phyloP scores from a whole-genome alignment of 2,888 invertebrate genomes.

The Lissonota sp. region DNA sequence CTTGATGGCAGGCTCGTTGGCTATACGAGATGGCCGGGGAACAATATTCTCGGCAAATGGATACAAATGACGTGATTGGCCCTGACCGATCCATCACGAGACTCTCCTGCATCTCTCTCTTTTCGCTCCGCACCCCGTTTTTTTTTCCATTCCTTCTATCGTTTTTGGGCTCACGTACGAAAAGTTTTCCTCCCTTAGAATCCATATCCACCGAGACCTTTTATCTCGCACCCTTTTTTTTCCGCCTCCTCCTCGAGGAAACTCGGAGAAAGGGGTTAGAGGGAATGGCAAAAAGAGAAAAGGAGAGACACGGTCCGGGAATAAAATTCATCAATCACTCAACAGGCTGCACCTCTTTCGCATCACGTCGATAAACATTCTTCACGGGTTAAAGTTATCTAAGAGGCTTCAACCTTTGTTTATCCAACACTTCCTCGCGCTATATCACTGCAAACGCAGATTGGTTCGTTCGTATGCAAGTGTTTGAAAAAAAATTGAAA shows the following conservation, averaged over 20 bases:
- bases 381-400: conserved; percentile 33
- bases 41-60: conserved; percentile 80
- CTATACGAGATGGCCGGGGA: conserved; percentile 63
- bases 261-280: conserved; percentile 6
- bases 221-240: conserved; percentile 15
- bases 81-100: conserved; percentile 76
- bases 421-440: conserved; percentile 33
- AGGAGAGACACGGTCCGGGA: conserved; percentile 56
- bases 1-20: conserved; percentile 63
- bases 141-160: conserved; percentile 10
- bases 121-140: conserved; percentile 49
- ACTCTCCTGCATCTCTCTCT: conserved; percentile 44
- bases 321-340: conserved; percentile 77
- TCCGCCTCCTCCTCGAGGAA: conserved; percentile 29
- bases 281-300: conserved; percentile 18
- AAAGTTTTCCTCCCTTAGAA: conserved; percentile 59
- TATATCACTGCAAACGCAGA: background rate
- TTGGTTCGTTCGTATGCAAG: no score
- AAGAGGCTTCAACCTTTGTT: conserved; percentile 40
- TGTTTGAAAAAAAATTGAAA: no score
- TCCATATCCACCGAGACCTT: conserved; percentile 53
- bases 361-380: conserved; percentile 50
- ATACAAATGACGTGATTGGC: conserved; percentile 80
- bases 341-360: conserved; percentile 53
- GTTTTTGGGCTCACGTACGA: conserved; percentile 44